phyloP scores from a whole-genome alignment of 2,888 invertebrate genomes.

The Patella caerulea region DNA sequence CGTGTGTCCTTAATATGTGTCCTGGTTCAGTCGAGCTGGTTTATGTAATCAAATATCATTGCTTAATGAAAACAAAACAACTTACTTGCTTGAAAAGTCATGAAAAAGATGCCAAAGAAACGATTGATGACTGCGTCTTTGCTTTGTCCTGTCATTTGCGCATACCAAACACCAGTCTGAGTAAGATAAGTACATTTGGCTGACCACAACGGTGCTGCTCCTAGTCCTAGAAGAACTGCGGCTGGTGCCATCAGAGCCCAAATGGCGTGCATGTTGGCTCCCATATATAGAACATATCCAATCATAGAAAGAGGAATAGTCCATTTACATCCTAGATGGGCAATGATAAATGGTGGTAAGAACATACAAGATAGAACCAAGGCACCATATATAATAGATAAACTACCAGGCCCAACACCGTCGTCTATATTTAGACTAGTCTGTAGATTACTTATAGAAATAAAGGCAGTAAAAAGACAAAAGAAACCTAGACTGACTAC shows the following conservation, averaged over 20 bases:
- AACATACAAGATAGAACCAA: constrained; percentile 96
- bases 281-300: constrained; percentile 95
- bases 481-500: constrained; percentile 93
- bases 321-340: constrained; percentile 91
- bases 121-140: constrained; percentile 93
- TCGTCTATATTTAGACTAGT: constrained; percentile 91
- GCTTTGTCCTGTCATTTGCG: constrained; percentile 83
- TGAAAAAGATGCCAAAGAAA: constrained; percentile 99
- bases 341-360: constrained; percentile 57
- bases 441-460: constrained; percentile 92
- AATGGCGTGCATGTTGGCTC: constrained; percentile 91
- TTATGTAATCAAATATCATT: neutral
- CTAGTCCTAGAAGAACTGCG: constrained; percentile 92
- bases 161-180: constrained; percentile 84
- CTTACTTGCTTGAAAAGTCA: constrained; percentile 96
- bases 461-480: constrained; percentile 95
- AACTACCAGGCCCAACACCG: constrained; percentile 90
- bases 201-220: constrained; percentile 98
- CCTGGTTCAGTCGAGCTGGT: too few relatives aligned
- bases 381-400: constrained; percentile 92
- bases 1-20: too few relatives aligned
- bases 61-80: constrained; percentile 48
- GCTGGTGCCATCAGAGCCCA: constrained; percentile 83
- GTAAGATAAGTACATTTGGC: constrained; percentile 98
- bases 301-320: constrained; percentile 92